Evolutionary conservation across 1,140 invertebrate species (phyloP).

Genomic region (Antheraea mylitta): DNA sequence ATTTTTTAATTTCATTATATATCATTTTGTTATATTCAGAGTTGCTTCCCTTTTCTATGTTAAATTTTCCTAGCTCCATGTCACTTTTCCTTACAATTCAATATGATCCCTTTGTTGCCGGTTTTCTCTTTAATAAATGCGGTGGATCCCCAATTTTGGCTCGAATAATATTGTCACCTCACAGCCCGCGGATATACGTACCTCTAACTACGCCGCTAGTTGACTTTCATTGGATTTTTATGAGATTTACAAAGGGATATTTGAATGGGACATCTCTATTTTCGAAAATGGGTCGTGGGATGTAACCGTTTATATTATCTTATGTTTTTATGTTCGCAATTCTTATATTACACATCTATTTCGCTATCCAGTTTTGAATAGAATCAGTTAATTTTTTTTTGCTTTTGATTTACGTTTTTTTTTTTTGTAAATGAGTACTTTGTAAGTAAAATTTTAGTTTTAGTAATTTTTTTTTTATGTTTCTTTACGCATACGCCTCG

Average conservation of each 20-base stretch:
- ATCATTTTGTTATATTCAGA: neutral
- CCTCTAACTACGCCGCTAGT: conserved; percentile 18
- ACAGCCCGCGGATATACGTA: conserved; percentile 16
- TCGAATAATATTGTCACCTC: conserved; percentile 74
- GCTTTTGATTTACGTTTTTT: too few relatives aligned
- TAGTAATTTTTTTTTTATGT: too few relatives aligned
- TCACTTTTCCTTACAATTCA: conserved; percentile 68
- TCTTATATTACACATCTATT: too few relatives aligned
- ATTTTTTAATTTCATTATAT: too few relatives aligned
- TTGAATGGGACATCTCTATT: conserved; percentile 4
- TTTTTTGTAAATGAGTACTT: too few relatives aligned
- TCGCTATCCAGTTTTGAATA: too few relatives aligned
- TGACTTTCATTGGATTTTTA: conserved; percentile 31
- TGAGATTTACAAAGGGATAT: conserved; percentile 3
- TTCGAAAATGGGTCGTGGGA: neutral
- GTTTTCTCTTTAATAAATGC: conserved; percentile 77
- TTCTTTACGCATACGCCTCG: too few relatives aligned
- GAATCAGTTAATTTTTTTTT: too few relatives aligned
- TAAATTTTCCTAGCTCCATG: conserved; percentile 25
- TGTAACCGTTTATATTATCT: neutral
- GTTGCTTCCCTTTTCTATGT: conserved; percentile 31
- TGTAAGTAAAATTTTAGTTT: too few relatives aligned
- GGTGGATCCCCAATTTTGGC: conserved; percentile 58
- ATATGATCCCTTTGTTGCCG: conserved; percentile 76
- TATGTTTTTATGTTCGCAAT: neutral